Evolutionary conservation across 2,113 vertebrate species (phyloP).

Genomic region (Craseonycteris thonglongyai): DNA sequence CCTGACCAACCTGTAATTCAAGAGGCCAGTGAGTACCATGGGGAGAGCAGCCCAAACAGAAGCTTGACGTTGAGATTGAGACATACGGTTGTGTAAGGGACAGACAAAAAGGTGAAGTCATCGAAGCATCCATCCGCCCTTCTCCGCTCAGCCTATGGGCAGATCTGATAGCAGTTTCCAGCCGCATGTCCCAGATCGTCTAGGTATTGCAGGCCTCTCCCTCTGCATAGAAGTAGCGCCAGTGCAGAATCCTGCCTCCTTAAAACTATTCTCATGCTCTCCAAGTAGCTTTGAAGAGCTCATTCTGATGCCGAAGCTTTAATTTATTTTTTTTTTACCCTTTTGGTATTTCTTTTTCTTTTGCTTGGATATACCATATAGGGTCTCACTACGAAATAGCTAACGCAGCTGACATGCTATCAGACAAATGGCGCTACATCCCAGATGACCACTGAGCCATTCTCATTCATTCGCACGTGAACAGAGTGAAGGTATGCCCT

Average conservation of each 20-base stretch:
- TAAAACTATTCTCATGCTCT: background rate
- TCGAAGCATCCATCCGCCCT: background rate
- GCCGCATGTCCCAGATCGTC: fast-evolving
- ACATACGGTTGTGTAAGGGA: background rate
- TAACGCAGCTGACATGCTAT: background rate
- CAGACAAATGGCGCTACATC: background rate
- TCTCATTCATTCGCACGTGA: background rate
- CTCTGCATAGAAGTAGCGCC: background rate
- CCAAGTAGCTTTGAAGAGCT: background rate
- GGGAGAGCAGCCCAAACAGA: background rate
- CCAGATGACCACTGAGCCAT: background rate
- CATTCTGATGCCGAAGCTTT: background rate
- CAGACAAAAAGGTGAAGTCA: background rate
- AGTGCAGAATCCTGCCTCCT: background rate
- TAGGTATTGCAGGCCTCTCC: fast-evolving
- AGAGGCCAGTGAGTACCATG: background rate
- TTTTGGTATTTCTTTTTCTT: background rate
- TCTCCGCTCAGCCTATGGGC: background rate
- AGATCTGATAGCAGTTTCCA: fast-evolving
- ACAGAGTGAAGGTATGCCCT: background rate
- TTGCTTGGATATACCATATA: background rate
- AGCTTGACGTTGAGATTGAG: background rate
- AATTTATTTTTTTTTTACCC: too few species aligned
- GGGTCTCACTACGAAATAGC: background rate
- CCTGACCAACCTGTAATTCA: background rate